Evolutionary conservation across 1,140 invertebrate genomes (phyloP).

Genomic region (Caligus rogercresseyi): DNA sequence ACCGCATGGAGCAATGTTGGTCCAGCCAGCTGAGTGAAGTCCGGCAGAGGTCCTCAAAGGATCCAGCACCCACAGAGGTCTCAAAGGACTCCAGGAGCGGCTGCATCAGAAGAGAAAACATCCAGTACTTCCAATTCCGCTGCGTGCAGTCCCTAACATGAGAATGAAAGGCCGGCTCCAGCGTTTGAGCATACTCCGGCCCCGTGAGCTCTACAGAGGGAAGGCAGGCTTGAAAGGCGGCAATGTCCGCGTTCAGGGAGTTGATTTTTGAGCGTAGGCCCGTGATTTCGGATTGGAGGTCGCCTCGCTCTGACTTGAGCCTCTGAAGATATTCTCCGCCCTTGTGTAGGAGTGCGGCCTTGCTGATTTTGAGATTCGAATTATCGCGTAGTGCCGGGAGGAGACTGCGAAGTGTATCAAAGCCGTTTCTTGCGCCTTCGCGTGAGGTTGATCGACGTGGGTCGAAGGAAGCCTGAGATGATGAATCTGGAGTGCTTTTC

Average conservation of each 20-base stretch:
- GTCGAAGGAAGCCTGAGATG: neutral
- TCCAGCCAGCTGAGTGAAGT: slow-evolving; percentile 84
- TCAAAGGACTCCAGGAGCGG: slow-evolving; percentile 75
- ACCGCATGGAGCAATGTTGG: slow-evolving; percentile 79
- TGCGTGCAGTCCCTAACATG: slow-evolving; percentile 67
- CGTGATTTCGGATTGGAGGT: slow-evolving; percentile 77
- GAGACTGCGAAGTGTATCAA: slow-evolving; percentile 79
- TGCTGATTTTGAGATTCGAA: slow-evolving; percentile 71
- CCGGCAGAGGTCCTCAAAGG: slow-evolving; percentile 72
- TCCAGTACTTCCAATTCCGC: slow-evolving; percentile 96
- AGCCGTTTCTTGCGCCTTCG: slow-evolving; percentile 89
- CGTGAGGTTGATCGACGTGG: slow-evolving; percentile 30
- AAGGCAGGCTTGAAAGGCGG: slow-evolving; percentile 2
- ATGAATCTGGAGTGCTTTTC: neutral
- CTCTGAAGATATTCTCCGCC: slow-evolving; percentile 78
- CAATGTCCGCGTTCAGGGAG: slow-evolving; percentile 65
- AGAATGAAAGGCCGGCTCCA: slow-evolving; percentile 83
- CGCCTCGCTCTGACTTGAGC: slow-evolving; percentile 59
- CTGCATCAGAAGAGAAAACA: slow-evolving; percentile 78
- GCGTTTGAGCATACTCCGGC: slow-evolving; percentile 65
- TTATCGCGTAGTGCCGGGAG: slow-evolving; percentile 72
- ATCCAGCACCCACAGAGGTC: slow-evolving; percentile 59
- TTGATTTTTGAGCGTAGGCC: slow-evolving; percentile 66
- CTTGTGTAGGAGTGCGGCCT: slow-evolving; percentile 90
- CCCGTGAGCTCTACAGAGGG: neutral